Evolutionary conservation across 2,888 invertebrate genomes (phyloP), one percentile per base, ranked within the genome.

Genomic region (Campoplex nolae): DNA sequence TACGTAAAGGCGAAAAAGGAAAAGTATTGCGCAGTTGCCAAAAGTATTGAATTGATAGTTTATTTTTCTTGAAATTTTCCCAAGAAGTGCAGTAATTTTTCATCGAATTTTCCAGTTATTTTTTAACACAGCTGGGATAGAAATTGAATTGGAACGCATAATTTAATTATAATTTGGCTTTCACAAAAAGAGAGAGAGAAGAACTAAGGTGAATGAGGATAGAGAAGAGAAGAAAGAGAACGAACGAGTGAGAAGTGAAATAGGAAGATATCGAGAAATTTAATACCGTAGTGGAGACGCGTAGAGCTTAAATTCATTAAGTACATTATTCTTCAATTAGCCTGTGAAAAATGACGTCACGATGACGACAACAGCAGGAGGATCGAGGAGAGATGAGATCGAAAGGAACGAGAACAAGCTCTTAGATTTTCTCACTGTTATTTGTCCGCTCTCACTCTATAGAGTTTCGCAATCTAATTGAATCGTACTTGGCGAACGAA

Each of bases 241-340:
- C 65, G 56, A 77, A 32, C 35, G 76, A 65, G 11, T 51, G 45
- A 78, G 23, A 68, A 38, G 23, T n/a, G 54, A 73, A 65, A 11
- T 80, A 65, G 23, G 18, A 56, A 68, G 74, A 68, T 56, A 68
- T 65, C 38, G 54, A 54, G 78, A 78, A 78, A 78, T 56, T 70
- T 54, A 82, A 88, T 76, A 77, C 67, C 80, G 68, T 86, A 83
- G 54, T 42, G 51, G 23, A 38, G 54, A 28, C 77, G 70, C 68
- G 82, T 82, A 79, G 83, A 78, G 82, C 86, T 88, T 87, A 85
- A 89, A 89, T 88, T 79, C 88, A 74, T 80, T 86, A 80, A 83
- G 82, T 78, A 76, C 73, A 82, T 84, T 83, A 83, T 84, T 85
- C 73, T 86, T 87, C 78, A 84, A 89, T 89, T 86, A 85, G 73